A percentile compares a stretch with the other conserved stretches of the same genome.
Conservation (phyloP, 2,113 vertebrate genomes). For the Chamaetylas fuelleborni region DNA sequence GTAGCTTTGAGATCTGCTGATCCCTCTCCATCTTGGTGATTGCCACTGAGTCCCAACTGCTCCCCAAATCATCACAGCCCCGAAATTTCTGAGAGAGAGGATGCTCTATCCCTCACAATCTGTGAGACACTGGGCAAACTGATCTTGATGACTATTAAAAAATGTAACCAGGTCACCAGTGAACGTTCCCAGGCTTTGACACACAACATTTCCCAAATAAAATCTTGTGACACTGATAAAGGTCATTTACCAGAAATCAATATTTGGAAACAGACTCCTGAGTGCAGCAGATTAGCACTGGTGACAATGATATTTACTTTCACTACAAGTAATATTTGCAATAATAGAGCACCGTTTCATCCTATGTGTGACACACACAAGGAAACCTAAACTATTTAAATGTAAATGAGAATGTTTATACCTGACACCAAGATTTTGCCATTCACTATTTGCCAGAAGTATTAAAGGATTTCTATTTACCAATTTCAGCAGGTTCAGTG, state of each 20-base stretch:
- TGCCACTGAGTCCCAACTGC: fast-evolving
- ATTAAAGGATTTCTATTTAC: conserved; percentile 52
- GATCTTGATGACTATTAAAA: neutral
- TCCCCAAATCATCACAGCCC: neutral
- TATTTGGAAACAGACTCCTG: conserved; percentile 42
- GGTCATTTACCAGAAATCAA: conserved; percentile 45
- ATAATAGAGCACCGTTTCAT: conserved; percentile 14
- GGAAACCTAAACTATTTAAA: conserved; percentile 60
- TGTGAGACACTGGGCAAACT: neutral
- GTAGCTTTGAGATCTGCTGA: neutral
- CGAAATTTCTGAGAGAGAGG: neutral
- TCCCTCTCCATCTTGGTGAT: fast-evolving
- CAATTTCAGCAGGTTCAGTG: neutral
- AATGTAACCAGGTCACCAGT: neutral
- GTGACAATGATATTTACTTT: conserved; percentile 39
- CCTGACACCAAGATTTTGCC: conserved; percentile 44
- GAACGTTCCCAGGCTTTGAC: neutral
- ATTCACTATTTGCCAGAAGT: conserved; percentile 3
- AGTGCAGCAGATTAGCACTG: conserved; percentile 17
- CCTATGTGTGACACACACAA: neutral
- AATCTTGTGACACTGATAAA: conserved; percentile 8
- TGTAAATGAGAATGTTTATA: conserved; percentile 58
- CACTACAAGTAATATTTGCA: conserved; percentile 45
- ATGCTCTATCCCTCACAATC: too few species aligned
- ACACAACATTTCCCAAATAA: neutral